Percentiles rank a stretch among this genome's conserved stretches.
phyloP scores from a whole-genome alignment of 1,140 invertebrate species.

The Zaprionus taronus region DNA sequence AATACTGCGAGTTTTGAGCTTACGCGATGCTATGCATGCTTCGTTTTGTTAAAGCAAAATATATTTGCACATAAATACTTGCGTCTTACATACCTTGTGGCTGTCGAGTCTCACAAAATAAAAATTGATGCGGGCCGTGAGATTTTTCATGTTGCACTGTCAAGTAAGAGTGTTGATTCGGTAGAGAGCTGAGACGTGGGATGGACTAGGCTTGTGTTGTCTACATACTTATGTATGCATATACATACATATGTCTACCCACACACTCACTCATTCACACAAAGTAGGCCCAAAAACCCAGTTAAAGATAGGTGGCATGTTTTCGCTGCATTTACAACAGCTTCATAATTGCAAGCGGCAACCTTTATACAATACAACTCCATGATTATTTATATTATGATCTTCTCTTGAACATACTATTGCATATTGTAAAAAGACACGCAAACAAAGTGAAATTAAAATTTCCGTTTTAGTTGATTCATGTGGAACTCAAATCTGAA shows the following conservation, averaged over 20 bases:
- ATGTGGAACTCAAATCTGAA: constrained; percentile 58
- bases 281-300: constrained; percentile 61
- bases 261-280: background rate
- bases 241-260: background rate
- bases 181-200: constrained; percentile 49
- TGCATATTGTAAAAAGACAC: constrained; percentile 50
- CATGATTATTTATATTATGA: constrained; percentile 42
- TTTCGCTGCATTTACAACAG: constrained; percentile 15
- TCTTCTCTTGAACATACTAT: constrained; percentile 48
- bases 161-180: constrained; percentile 68
- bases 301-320: constrained; percentile 58
- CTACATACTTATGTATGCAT: no score
- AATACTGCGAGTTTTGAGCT: constrained; percentile 37
- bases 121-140: constrained; percentile 70
- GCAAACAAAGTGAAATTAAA: constrained; percentile 68
- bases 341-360: constrained; percentile 23
- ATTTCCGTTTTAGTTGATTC: constrained; percentile 62
- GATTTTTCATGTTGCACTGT: constrained; percentile 74
- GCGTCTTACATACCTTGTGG: constrained; percentile 33
- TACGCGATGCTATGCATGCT: background rate
- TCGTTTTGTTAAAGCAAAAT: background rate
- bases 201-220: background rate
- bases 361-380: constrained; percentile 26
- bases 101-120: constrained; percentile 49
- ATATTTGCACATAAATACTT: background rate